Base-by-base conservation (phyloP, 35 echinoderm and acorn worm species). In the Heliocidaris tuberculata region DNA sequence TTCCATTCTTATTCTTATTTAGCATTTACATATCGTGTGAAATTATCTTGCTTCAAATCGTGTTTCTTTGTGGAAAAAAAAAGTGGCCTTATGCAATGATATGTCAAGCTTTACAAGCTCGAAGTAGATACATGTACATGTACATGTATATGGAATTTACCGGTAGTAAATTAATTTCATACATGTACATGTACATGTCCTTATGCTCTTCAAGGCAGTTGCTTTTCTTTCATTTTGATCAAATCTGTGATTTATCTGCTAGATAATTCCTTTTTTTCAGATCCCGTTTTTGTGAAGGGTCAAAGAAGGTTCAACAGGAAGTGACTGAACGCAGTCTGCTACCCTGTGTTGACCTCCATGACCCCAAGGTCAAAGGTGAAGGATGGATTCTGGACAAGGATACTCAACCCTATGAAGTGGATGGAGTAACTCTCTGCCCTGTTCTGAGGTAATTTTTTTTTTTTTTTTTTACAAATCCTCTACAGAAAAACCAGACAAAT, bases 361-460 rank as follows among this genome's bases (percentile, higher is more conserved):
- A 97, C 86, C 94, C 92, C 10, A 47, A 59, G 27, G 47, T 95
- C 35, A 56, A 94, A 31, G 30, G 48, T 21, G 85, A 97, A 32
- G 96, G 96, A 16, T 97, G 96, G 96, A 42, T 71, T 7, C 12
- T 95, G 48, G 92, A 97, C 30, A 90, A 94, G 59, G 71, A 54
- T 19, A 85, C 32, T 47, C 21, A 47, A 29, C 49, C 92, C 19
- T 30, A 52, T 30, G 48, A 89, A 10, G 85, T 90, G 31, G 61
- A 48, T 88, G 85, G 94, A 60, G 59, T 71, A 27, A 86, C 59
- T n/a, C 48, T 97, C 4, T 97, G 96, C 49, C 85, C 48, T 32
- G 48, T 95, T 10, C 31, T 96, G 11, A 86, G 92, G 60, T 96
- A 48, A 78, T 0, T 47, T 94, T 78, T 71, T 42, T 42, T 31